A percentile compares a stretch with the other conserved stretches of the same genome.
phyloP scores from a whole-genome alignment of 2,888 invertebrate genomes.

The Thera obeliscata region DNA sequence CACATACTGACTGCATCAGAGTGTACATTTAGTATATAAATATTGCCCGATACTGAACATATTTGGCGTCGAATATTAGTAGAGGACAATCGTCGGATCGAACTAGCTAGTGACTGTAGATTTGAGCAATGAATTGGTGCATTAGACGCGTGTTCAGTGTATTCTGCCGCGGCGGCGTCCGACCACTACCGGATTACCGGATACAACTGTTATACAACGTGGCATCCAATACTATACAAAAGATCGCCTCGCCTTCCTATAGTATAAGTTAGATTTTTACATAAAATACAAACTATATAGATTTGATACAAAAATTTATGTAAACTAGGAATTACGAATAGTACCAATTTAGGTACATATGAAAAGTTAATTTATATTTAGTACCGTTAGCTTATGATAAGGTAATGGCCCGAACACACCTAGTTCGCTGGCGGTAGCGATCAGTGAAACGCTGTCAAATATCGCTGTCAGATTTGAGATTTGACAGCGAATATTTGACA shows the following conservation, averaged over 20 bases:
- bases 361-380: slow-evolving; percentile 39
- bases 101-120: slow-evolving; percentile 3
- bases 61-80: too few relatives aligned
- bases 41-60: too few relatives aligned
- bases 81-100: not conserved
- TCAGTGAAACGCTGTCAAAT: too few relatives aligned
- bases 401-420: not conserved
- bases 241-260: slow-evolving; percentile 57
- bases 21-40: too few relatives aligned
- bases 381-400: slow-evolving; percentile 36
- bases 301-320: slow-evolving; percentile 60
- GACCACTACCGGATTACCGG: not conserved
- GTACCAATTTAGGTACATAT: slow-evolving; percentile 25
- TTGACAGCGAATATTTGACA: too few relatives aligned
- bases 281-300: slow-evolving; percentile 57
- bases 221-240: slow-evolving; percentile 30
- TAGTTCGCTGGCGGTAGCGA: too few relatives aligned
- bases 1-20: too few relatives aligned
- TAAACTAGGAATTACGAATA: slow-evolving; percentile 36
- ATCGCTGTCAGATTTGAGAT: too few relatives aligned
- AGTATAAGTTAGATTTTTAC: slow-evolving; percentile 47
- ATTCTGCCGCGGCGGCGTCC: not conserved
- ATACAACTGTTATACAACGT: slow-evolving; percentile 3
- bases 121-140: slow-evolving; percentile 6
- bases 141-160: slow-evolving; percentile 1